These are phyloP conservation scores for Molanna angustata DNA, from an alignment of 2,888 invertebrate species.

Conservation along the genomic window DNA sequence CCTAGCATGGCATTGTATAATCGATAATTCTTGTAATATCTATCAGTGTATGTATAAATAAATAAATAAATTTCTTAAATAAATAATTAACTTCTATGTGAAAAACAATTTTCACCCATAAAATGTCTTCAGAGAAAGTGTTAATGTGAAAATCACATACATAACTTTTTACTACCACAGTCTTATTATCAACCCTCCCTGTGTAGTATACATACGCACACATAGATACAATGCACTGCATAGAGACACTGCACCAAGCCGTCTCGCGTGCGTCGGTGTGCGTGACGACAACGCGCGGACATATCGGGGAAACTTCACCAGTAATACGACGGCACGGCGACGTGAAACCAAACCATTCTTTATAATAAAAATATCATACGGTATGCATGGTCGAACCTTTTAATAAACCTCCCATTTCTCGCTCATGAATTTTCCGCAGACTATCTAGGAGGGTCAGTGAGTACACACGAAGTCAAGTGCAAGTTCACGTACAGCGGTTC, in stretches of 20 bases:
- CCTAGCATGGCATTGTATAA: too few relatives aligned
- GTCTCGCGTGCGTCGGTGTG: slow-evolving; percentile 10
- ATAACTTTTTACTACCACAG: slow-evolving; percentile 4
- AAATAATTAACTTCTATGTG: too few relatives aligned
- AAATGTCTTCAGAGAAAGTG: neutral
- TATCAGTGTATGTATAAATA: too few relatives aligned
- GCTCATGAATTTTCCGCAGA: too few relatives aligned
- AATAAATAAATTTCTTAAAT: too few relatives aligned
- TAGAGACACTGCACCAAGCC: slow-evolving; percentile 15
- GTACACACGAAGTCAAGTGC: slow-evolving; percentile 11
- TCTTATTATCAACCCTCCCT: slow-evolving; percentile 9
- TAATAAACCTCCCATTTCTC: too few relatives aligned
- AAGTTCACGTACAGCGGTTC: slow-evolving; percentile 6
- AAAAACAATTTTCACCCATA: too few relatives aligned
- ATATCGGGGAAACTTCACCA: neutral
- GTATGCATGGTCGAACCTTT: too few relatives aligned
- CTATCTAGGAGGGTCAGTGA: slow-evolving; percentile 11
- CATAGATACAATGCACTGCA: neutral
- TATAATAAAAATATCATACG: too few relatives aligned
- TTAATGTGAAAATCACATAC: slow-evolving; percentile 4
- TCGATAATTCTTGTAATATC: too few relatives aligned
- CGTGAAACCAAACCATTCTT: too few relatives aligned
- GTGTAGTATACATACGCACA: slow-evolving; percentile 2
- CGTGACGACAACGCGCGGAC: slow-evolving; percentile 9
- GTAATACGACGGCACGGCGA: too few relatives aligned